These are phyloP conservation scores for Caenorhabditis sulstoni DNA, from an alignment of 2,888 invertebrate genomes.

Conservation along the genomic window DNA sequence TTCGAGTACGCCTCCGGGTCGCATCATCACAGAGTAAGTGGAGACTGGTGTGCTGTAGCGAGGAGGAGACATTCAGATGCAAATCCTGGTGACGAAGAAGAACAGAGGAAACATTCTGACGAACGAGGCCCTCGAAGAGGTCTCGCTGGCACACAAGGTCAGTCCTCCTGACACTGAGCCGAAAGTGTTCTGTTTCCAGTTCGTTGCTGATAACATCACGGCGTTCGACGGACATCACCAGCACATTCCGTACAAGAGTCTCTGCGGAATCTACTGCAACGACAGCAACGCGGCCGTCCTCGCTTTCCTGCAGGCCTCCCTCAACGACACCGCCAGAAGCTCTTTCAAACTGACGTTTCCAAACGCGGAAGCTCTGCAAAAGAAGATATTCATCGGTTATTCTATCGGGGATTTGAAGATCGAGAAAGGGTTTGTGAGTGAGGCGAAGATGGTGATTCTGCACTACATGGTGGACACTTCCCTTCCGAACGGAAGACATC, in stretches of 20 bases:
- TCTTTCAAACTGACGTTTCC: slow-evolving; percentile 73
- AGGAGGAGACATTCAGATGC: slow-evolving; percentile 71
- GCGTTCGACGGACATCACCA: slow-evolving; percentile 48
- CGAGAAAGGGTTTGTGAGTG: slow-evolving; percentile 61
- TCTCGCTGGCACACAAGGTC: slow-evolving; percentile 67
- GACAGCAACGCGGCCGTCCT: slow-evolving; percentile 77
- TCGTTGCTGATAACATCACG: slow-evolving; percentile 69
- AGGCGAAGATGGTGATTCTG: slow-evolving; percentile 72
- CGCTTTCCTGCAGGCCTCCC: slow-evolving; percentile 73
- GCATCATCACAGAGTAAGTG: slow-evolving; percentile 76
- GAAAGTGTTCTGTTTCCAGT: slow-evolving; percentile 45
- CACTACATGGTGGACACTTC: slow-evolving; percentile 78
- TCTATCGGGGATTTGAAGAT: slow-evolving; percentile 68
- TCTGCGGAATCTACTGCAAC: slow-evolving; percentile 79
- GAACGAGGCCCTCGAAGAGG: slow-evolving; percentile 66
- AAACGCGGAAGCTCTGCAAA: slow-evolving; percentile 72
- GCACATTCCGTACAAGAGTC: slow-evolving; percentile 66
- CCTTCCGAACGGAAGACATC: slow-evolving; percentile 62
- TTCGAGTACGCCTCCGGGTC: slow-evolving; percentile 77
- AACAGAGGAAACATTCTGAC: slow-evolving; percentile 73
- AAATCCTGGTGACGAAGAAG: slow-evolving; percentile 76
- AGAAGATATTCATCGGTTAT: slow-evolving; percentile 69
- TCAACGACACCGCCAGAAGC: slow-evolving; percentile 47
- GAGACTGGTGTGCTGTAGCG: not conserved
- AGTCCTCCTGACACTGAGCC: no score